Evolutionary conservation across 2,888 invertebrate species (phyloP), one percentile per base, ranked within the genome.

Genomic region (Andrena hattorfiana): DNA sequence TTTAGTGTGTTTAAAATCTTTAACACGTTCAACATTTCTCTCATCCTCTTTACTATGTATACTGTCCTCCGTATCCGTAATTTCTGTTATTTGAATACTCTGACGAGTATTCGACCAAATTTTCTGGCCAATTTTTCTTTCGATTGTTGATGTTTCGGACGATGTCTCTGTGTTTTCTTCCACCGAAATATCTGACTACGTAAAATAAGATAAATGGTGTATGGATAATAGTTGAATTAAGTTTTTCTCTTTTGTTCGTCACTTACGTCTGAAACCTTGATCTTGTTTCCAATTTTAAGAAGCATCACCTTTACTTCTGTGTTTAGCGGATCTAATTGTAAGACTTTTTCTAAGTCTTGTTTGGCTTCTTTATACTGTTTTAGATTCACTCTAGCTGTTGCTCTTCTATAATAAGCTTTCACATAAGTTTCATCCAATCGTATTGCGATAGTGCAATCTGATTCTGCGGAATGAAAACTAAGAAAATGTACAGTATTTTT

Each of bases 331-430:
- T 98, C 98, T n/a, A 98, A 93, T 89, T 95, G 94, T 51, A 98
- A 93, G 0, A 97, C 96, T 87, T 95, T 95, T 48, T 95, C 94
- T 80, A 97, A 95, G 94, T 98, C 98, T 42, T 94, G 94, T 54
- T 96, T 95, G 0, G 98, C 98, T 59, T 96, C 95, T 23, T 96
- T 94, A 23, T 96, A 95, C 62, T 97, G 97, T 35, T 97, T 96
- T 0, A 98, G 94, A 5, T 95, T 95, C 90, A 97, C 96, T 77
- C 97, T 95, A 0, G 97, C 98, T 77, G 96, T 96, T 87, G 97
- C 97, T 87, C 99, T 95, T 1, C 99, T 95, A 87, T 97, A 97
- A 83, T 97, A 96, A 0, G 98, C 98, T 94, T 99, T 99, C 0
- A 97, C 96, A 89, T 98, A 98, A 0, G 95, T 95, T 0, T 96